Percentiles rank a stretch among this genome's conserved stretches.
These are phyloP conservation scores for Ceratosolen fusciceps DNA, from an alignment of 1,140 invertebrate genomes.

Conservation along the genomic window DNA sequence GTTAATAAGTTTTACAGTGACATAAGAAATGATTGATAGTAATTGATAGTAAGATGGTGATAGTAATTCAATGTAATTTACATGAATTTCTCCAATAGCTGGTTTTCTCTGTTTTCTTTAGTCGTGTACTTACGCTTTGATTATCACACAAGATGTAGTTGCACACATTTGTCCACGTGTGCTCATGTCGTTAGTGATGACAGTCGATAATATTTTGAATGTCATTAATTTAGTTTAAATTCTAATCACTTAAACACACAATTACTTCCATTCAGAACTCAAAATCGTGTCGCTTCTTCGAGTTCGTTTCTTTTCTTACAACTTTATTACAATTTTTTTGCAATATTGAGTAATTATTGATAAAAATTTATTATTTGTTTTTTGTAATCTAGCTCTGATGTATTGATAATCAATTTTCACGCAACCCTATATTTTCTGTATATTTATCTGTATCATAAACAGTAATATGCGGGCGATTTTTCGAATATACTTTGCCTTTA, in stretches of 20 bases:
- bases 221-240: background rate
- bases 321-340: conserved; percentile 11
- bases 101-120: background rate
- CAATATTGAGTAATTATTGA: background rate
- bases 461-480: background rate
- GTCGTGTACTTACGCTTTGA: conserved; percentile 42
- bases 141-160: conserved; percentile 19
- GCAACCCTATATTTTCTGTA: background rate
- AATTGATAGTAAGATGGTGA: too few species aligned
- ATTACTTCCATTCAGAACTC: conserved; percentile 11
- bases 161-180: conserved; percentile 22
- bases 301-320: conserved; percentile 39
- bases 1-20: background rate
- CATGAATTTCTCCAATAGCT: background rate
- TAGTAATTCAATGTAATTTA: background rate
- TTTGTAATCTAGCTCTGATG: too few species aligned
- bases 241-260: background rate
- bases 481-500: background rate
- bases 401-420: too few species aligned
- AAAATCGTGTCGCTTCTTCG: conserved; percentile 42
- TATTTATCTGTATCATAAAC: too few species aligned
- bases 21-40: background rate
- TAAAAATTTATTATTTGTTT: too few species aligned
- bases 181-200: conserved; percentile 21
- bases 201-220: conserved; percentile 11